Evolutionary conservation across 2,888 invertebrate genomes (phyloP).

Genomic region (Conistra vaccinii): DNA sequence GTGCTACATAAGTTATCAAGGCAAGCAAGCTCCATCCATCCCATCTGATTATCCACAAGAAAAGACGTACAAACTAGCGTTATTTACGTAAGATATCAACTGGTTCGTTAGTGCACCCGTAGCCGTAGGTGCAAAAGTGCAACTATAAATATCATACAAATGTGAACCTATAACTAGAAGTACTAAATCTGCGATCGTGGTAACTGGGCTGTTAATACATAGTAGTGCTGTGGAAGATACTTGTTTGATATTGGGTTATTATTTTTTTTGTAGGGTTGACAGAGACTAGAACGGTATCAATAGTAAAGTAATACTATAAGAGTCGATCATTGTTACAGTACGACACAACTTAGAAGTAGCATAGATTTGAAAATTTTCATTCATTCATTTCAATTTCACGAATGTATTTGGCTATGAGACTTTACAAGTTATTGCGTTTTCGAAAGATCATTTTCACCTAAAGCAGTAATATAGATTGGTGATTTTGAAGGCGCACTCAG

Average conservation of each 20-base stretch:
- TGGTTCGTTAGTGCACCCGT: slow-evolving; percentile 75
- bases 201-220: slow-evolving; percentile 70
- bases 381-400: no score
- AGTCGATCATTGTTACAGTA: neutral
- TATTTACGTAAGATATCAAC: slow-evolving; percentile 70
- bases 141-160: slow-evolving; percentile 74
- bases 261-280: neutral
- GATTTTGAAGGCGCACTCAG: no score
- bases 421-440: no score
- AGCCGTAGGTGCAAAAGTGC: slow-evolving; percentile 74
- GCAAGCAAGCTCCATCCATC: slow-evolving; percentile 56
- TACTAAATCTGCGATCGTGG: slow-evolving; percentile 73
- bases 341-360: no score
- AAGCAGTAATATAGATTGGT: no score
- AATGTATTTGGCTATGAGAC: no score
- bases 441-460: no score
- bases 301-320: neutral
- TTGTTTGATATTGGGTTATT: slow-evolving; percentile 28
- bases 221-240: slow-evolving; percentile 49
- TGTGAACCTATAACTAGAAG: slow-evolving; percentile 71
- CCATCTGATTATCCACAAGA: slow-evolving; percentile 56
- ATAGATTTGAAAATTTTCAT: no score
- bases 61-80: slow-evolving; percentile 60
- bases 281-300: neutral
- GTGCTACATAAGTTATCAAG: slow-evolving; percentile 56